Base-by-base conservation (phyloP, 2,113 vertebrate species). In the Corythaeola cristata region DNA sequence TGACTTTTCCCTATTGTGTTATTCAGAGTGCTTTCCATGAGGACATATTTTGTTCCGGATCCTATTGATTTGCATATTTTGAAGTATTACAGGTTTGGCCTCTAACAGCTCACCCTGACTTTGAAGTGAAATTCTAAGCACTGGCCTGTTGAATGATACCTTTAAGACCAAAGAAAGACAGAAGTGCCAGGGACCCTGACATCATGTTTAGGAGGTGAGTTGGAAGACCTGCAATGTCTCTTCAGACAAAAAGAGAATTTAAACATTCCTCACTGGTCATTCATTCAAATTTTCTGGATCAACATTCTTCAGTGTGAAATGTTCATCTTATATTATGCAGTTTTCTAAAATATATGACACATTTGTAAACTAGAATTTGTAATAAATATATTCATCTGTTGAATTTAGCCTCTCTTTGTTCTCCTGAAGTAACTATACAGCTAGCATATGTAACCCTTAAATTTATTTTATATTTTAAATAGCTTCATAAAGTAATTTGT, bases 141-240 rank as follows among this genome's bases (percentile, higher is more conserved):
- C 15, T n/a, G 28, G 11, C 4, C 18, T 89, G 20, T 26, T 87
- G 35, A 80, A 80, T 32, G 11, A 55, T 44, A 68, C 5, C 14
- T 80, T 80, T 37, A 80, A 82, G 68, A 73, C 6, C 80, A 56
- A 88, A 89, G 52, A 71, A 3, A 35, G 60, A 71, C 30, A 83
- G 11, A 86, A 86, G 64, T 24, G 28, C 8, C 39, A 52, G 22
- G 32, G 64, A 69, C 14, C 13, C 26, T 19, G 21, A 56, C 15
- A 62, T 6, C 13, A 14, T 5, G 3, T 52, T 73, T 52, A 64
- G 18, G 4, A 77, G 21, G 20, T 0, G 0, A 76, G 11, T 39
- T 50, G 52, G 24, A 94, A 72, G 30, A 69, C 15, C 28, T 63
- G 20, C 4, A 68, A 24, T 22, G 15, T 60, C 22, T 80, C 47